These are phyloP conservation scores for Notolepis coatsorum DNA, from an alignment of 2,797 vertebrate species.

Conservation along the genomic window DNA sequence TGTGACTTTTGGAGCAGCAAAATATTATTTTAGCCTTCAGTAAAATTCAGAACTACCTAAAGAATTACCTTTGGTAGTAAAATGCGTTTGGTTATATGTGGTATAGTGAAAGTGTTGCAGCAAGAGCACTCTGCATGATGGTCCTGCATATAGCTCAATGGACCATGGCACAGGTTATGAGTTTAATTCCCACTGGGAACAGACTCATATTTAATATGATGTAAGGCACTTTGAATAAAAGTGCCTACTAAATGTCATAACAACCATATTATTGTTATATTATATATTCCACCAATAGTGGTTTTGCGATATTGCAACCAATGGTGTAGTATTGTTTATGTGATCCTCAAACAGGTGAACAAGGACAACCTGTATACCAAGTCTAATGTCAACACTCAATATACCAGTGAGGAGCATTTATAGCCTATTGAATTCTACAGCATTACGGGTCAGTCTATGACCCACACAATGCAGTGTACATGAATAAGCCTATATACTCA, in stretches of 20 bases:
- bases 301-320: neutral
- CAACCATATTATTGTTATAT: neutral
- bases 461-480: neutral
- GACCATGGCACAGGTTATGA: neutral
- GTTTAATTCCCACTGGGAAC: neutral
- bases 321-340: neutral
- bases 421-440: neutral
- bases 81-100: too few species aligned
- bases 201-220: neutral
- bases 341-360: constrained; percentile 7
- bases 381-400: neutral
- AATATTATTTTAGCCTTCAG: too few species aligned
- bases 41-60: too few species aligned
- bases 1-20: too few species aligned
- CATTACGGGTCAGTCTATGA: neutral
- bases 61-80: too few species aligned
- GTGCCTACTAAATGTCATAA: neutral
- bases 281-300: neutral
- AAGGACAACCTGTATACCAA: neutral
- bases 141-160: too few species aligned
- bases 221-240: neutral
- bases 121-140: too few species aligned
- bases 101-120: too few species aligned
- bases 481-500: neutral
- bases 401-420: neutral